Percentiles rank a stretch among this genome's conserved stretches.
These are phyloP conservation scores for Ectropis crepuscularia DNA, from an alignment of 2,888 invertebrate species.

Conservation along the genomic window DNA sequence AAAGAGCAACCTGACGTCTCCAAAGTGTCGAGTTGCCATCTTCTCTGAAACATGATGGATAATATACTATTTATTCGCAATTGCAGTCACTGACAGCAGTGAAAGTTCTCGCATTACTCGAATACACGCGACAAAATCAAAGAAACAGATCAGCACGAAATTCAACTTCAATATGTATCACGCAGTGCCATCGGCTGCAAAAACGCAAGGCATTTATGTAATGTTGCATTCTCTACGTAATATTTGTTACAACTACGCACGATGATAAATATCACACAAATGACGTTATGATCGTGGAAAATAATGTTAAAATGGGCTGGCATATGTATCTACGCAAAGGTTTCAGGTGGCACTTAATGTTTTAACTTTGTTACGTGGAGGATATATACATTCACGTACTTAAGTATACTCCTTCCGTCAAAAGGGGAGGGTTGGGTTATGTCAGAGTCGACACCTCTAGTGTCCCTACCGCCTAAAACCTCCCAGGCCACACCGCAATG, in stretches of 20 bases:
- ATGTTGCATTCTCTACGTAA: conserved; percentile 22
- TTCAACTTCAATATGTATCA: conserved; percentile 23
- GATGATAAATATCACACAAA: conserved; percentile 23
- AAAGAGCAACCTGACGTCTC: too few species aligned
- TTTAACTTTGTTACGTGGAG: too few species aligned
- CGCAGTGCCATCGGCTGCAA: conserved; percentile 15
- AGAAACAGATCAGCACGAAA: conserved; percentile 27
- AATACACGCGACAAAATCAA: conserved; percentile 15
- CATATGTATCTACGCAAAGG: neutral
- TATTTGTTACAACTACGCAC: conserved; percentile 19
- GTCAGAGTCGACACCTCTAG: too few species aligned
- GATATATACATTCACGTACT: too few species aligned
- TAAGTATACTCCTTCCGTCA: too few species aligned
- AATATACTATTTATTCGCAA: too few species aligned
- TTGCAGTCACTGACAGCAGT: conserved; percentile 1
- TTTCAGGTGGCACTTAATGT: too few species aligned
- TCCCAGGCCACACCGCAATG: too few species aligned
- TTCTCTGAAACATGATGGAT: too few species aligned
- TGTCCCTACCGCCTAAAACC: too few species aligned
- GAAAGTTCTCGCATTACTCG: conserved; percentile 15
- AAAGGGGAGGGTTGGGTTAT: too few species aligned
- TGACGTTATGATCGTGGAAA: neutral
- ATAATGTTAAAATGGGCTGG: neutral
- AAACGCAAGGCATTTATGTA: conserved; percentile 21
- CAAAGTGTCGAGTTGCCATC: too few species aligned